phyloP scores from a whole-genome alignment of 2,797 vertebrate genomes.

The Gymnopithys bicolor region DNA sequence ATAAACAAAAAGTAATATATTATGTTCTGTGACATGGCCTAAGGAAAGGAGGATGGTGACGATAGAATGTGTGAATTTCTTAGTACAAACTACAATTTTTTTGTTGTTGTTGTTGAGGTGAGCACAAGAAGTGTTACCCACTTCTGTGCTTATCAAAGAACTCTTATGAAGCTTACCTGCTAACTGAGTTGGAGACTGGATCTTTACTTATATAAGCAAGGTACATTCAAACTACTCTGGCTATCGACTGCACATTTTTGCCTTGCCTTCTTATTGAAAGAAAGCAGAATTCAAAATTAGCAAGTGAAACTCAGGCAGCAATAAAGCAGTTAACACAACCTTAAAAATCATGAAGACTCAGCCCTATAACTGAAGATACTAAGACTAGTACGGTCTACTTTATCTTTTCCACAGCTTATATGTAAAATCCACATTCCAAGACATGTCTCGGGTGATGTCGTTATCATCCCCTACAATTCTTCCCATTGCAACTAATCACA shows the following conservation, averaged over 20 bases:
- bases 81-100: not conserved
- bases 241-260: not conserved
- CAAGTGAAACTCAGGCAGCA: not conserved
- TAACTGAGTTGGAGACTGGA: not conserved
- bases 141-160: not conserved
- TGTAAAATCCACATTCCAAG: not conserved
- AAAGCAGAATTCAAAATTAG: not conserved
- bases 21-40: fast-evolving
- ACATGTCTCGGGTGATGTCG: not conserved
- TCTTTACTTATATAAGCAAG: not conserved
- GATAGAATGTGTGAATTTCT: not conserved
- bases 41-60: not conserved
- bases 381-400: not conserved
- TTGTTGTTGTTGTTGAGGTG: not conserved
- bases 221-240: not conserved
- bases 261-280: not conserved
- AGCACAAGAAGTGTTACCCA: not conserved
- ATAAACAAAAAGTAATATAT: not conserved
- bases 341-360: not conserved
- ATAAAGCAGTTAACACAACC: not conserved
- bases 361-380: not conserved
- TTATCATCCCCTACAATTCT: not conserved
- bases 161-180: not conserved
- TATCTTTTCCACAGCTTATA: not conserved
- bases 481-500: not conserved